phyloP scores from a whole-genome alignment of 2,113 vertebrate species.

The Manacus vitellinus region DNA sequence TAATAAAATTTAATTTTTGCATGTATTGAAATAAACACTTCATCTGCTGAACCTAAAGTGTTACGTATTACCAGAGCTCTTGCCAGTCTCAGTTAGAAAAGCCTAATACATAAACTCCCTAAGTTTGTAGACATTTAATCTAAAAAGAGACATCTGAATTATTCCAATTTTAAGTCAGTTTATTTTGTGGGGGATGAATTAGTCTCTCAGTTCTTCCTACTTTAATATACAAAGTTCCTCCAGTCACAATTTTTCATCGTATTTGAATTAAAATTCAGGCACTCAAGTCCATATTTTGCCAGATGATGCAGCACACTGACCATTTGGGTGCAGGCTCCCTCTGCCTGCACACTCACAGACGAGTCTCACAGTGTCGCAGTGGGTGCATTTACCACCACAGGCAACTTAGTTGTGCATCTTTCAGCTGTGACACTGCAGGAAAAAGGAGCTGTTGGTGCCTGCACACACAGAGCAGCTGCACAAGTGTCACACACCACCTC shows the following conservation, averaged over 20 bases:
- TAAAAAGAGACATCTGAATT: neutral
- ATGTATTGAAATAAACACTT: neutral
- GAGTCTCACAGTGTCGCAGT: neutral
- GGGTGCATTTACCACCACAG: neutral
- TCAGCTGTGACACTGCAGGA: slow-evolving; percentile 19
- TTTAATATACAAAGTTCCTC: neutral
- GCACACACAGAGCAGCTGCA: neutral
- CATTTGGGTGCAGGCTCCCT: neutral
- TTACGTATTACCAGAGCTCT: neutral
- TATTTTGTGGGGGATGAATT: neutral
- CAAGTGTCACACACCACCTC: neutral
- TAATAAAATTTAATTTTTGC: neutral
- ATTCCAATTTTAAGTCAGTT: neutral
- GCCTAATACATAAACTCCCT: neutral
- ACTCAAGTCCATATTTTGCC: neutral
- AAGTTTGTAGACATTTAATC: neutral
- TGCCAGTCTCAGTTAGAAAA: neutral
- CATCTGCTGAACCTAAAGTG: neutral
- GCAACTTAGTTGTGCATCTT: neutral
- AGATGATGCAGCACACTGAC: neutral
- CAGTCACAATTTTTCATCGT: neutral
- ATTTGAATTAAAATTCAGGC: neutral
- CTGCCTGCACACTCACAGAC: neutral
- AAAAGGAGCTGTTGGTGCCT: neutral
- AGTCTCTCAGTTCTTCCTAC: neutral